These are phyloP conservation scores for Acrocyrtus sp. DNA, from an alignment of 2,888 invertebrate genomes.

Conservation along the genomic window DNA sequence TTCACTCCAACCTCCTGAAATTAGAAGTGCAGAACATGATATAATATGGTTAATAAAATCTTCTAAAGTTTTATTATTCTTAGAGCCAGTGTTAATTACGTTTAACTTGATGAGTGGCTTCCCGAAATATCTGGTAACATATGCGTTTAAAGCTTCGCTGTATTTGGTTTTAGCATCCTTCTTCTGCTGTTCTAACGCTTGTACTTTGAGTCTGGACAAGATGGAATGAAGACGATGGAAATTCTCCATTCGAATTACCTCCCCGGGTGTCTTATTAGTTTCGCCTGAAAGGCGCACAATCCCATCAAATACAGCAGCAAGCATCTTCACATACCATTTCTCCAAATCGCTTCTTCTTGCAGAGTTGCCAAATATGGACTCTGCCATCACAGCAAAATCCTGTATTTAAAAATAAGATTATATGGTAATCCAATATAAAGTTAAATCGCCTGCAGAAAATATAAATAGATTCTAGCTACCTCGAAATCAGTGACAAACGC, in stretches of 20 bases:
- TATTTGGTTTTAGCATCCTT: slow-evolving; percentile 93
- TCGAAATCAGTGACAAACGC: slow-evolving; percentile 91
- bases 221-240: slow-evolving; percentile 92
- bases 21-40: too few species aligned
- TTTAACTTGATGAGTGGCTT: slow-evolving; percentile 90
- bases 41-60: too few species aligned
- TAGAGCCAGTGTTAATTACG: too few species aligned
- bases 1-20: too few species aligned
- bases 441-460: slow-evolving; percentile 3
- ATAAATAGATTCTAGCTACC: slow-evolving; percentile 67
- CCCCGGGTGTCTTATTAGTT: slow-evolving; percentile 90
- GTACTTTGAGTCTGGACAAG: slow-evolving; percentile 88
- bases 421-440: background rate
- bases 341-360: slow-evolving; percentile 90
- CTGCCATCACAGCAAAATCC: slow-evolving; percentile 86
- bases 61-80: too few species aligned
- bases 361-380: slow-evolving; percentile 86
- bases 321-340: slow-evolving; percentile 86
- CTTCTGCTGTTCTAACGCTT: slow-evolving; percentile 84
- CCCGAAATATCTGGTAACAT: slow-evolving; percentile 95
- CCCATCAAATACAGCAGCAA: slow-evolving; percentile 85
- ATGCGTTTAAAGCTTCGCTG: slow-evolving; percentile 86
- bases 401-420: slow-evolving; percentile 59
- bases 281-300: slow-evolving; percentile 82
- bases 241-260: slow-evolving; percentile 95